Evolutionary conservation across 2,113 vertebrate species (phyloP).

Genomic region (Galbula dea): DNA sequence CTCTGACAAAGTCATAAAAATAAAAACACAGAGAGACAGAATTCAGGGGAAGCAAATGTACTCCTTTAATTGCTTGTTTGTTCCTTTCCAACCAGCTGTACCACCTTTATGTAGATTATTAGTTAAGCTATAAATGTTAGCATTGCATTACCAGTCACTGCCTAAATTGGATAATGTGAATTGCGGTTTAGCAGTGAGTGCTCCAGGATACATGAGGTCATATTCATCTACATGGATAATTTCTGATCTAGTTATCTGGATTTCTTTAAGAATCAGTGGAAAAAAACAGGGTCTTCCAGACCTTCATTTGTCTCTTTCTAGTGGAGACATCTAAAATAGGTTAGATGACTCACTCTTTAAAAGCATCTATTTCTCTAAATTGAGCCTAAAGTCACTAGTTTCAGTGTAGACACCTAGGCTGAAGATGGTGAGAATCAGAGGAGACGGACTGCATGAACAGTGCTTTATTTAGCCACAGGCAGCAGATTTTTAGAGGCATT

Average conservation of each 20-base stretch:
- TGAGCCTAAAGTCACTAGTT: not conserved
- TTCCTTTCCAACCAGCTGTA: slow-evolving; percentile 4
- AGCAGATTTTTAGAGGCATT: not conserved
- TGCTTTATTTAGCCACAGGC: not conserved
- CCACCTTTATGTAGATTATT: not conserved
- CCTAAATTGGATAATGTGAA: not conserved
- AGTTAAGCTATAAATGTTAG: not conserved
- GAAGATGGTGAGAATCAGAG: not conserved
- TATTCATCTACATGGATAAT: not conserved
- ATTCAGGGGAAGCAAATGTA: not conserved
- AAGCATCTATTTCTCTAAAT: not conserved
- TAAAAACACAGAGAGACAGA: not conserved
- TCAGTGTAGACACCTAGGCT: not conserved
- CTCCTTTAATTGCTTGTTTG: slow-evolving; percentile 25
- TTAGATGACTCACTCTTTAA: slow-evolving; percentile 19
- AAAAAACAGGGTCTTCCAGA: not conserved
- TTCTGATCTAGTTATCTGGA: not conserved
- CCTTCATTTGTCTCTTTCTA: not conserved
- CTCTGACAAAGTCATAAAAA: not conserved
- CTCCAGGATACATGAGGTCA: not conserved
- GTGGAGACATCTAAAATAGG: not conserved
- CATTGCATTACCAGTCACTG: not conserved
- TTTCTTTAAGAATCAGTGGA: not conserved
- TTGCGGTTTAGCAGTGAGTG: not conserved
- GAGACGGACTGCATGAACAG: not conserved